Percentiles rank a stretch among this genome's conserved stretches.
Evolutionary conservation across 2,797 vertebrate genomes (phyloP).

Genomic region (Bovichtus diacanthus): DNA sequence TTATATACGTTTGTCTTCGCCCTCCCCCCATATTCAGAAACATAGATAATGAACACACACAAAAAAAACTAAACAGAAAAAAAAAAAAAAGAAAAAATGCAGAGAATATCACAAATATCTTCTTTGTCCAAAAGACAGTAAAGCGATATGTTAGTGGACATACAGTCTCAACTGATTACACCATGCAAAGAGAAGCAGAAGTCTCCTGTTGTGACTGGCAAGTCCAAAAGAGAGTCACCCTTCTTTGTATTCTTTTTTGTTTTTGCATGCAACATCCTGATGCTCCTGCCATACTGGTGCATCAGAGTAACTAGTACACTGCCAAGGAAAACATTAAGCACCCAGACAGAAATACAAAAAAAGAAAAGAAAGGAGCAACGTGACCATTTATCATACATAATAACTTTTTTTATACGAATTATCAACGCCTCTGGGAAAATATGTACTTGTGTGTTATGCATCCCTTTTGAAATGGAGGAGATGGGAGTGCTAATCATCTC

Average conservation of each 20-base stretch:
- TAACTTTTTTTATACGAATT: slow-evolving; percentile 29
- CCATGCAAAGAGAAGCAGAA: slow-evolving; percentile 82
- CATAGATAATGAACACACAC: slow-evolving; percentile 59
- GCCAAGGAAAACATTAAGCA: slow-evolving; percentile 68
- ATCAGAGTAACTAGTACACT: slow-evolving; percentile 71
- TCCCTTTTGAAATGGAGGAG: slow-evolving; percentile 67
- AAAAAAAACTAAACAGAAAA: slow-evolving; percentile 42
- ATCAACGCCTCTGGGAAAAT: slow-evolving; percentile 45
- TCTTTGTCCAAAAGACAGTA: slow-evolving; percentile 80
- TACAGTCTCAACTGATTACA: slow-evolving; percentile 66
- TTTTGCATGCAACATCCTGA: slow-evolving; percentile 79
- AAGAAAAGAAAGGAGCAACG: slow-evolving; percentile 43
- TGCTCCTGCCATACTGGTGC: slow-evolving; percentile 77
- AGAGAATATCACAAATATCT: slow-evolving; percentile 82
- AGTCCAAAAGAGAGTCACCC: slow-evolving; percentile 51
- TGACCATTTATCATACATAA: slow-evolving; percentile 62
- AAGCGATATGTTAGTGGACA: slow-evolving; percentile 82
- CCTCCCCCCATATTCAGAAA: slow-evolving; percentile 74
- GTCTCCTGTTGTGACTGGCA: slow-evolving; percentile 64
- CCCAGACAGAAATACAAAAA: slow-evolving; percentile 57
- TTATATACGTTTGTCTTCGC: slow-evolving; percentile 81
- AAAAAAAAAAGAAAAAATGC: slow-evolving; percentile 64
- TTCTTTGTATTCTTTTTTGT: slow-evolving; percentile 27
- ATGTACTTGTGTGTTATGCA: slow-evolving; percentile 40
- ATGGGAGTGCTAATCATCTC: slow-evolving; percentile 39